Base-by-base conservation (phyloP, 2,888 invertebrate species). In the Thelaira solivaga region DNA sequence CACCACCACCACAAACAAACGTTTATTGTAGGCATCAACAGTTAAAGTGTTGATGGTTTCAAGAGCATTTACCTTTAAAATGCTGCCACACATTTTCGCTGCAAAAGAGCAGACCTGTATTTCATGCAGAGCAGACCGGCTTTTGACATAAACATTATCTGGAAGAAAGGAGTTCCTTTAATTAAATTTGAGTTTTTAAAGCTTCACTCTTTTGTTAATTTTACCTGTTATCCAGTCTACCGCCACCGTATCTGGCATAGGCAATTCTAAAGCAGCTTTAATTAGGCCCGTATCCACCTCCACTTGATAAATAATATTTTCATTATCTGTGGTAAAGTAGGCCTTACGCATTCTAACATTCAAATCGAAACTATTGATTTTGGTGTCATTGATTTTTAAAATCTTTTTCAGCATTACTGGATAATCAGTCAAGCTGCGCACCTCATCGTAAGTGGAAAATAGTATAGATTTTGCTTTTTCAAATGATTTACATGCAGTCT, bases 151-250 rank as follows among this genome's bases (percentile, higher is more conserved):
- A 0, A 94, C 89, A 83, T 94, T 94, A 16, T 84, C 86, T 47
- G 69, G 6, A 13, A n/a, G 24, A n/a, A n/a, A n/a, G n/a, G n/a
- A n/a, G n/a, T n/a, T n/a, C n/a, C n/a, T n/a, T n/a, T n/a, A n/a
- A n/a, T n/a, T n/a, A n/a, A n/a, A n/a, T n/a, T n/a, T n/a, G n/a
- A n/a, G n/a, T n/a, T n/a, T n/a, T n/a, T n/a, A n/a, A n/a, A n/a
- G n/a, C n/a, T n/a, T 5, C 5, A 39, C 36, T 39, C n/a, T n/a
- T n/a, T n/a, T n/a, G n/a, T n/a, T n/a, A n/a, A n/a, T 55, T 51
- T 68, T 39, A 10, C 91, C 91, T 0, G 94, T 93, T 22, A 93
- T 87, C 95, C 95, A 95, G 83, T 96, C 95, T 1, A 94, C 90
- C 0, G 93, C 91, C 39, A 95, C 84, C 87, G 92, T 89, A 0